Percentiles rank a stretch among this genome's conserved stretches.
Evolutionary conservation across 2,113 vertebrate species (phyloP).

Genomic region (Casuarius casuarius): DNA sequence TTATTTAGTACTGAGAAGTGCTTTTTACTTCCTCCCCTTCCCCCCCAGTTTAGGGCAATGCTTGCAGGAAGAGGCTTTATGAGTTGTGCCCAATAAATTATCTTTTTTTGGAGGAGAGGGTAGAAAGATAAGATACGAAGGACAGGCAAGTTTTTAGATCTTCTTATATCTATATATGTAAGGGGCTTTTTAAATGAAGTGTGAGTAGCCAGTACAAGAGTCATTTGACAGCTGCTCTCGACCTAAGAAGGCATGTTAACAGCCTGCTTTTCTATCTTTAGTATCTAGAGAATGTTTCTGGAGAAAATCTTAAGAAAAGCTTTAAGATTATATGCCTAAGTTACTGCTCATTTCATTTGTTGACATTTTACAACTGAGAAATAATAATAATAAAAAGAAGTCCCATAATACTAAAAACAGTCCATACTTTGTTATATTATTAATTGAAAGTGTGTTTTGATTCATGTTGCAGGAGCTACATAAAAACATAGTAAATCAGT

Average conservation of each 20-base stretch:
- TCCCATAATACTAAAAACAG: neutral
- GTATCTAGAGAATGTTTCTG: neutral
- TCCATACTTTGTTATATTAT: neutral
- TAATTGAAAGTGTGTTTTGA: neutral
- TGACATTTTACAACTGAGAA: neutral
- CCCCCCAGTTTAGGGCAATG: neutral
- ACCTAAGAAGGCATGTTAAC: neutral
- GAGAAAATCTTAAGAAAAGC: neutral
- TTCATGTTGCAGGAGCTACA: conserved; percentile 85
- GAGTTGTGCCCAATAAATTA: neutral
- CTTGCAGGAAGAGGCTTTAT: neutral
- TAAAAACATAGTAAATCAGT: conserved; percentile 88
- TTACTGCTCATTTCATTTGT: neutral
- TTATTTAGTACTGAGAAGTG: neutral
- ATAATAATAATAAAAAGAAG: neutral
- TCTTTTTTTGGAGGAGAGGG: neutral
- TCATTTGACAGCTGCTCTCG: neutral
- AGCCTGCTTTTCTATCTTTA: neutral
- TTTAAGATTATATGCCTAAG: no score
- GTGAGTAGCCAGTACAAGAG: neutral
- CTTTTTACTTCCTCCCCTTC: neutral
- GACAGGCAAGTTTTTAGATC: neutral
- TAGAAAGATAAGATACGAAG: neutral
- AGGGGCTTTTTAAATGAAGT: neutral
- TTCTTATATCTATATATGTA: neutral